Evolutionary conservation across 2,113 vertebrate genomes (phyloP).

Genomic region (Gobiocypris rarus): DNA sequence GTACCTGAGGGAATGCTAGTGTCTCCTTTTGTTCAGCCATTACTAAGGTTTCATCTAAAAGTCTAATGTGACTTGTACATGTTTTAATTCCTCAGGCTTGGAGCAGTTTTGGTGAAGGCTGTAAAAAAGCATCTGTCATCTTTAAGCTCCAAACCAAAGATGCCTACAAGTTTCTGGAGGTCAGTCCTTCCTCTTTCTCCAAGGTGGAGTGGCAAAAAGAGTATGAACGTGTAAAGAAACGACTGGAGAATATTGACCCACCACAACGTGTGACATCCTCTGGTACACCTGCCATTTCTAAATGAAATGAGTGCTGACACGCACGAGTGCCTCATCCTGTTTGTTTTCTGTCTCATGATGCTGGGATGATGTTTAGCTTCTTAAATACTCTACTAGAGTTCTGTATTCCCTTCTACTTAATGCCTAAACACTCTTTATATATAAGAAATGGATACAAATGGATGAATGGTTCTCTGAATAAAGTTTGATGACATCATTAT

Average conservation of each 20-base stretch:
- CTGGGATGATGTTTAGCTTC: neutral
- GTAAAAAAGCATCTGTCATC: neutral
- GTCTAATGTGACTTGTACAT: neutral
- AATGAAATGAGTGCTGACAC: neutral
- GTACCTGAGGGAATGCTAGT: too few relatives aligned
- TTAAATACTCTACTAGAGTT: too few relatives aligned
- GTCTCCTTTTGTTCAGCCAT: neutral
- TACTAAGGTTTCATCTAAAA: neutral
- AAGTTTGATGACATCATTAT: too few relatives aligned
- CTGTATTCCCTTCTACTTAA: neutral
- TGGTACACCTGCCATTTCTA: too few relatives aligned
- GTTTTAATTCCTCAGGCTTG: conserved; percentile 30
- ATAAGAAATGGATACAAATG: too few relatives aligned
- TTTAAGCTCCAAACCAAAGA: conserved; percentile 32
- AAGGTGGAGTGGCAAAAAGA: conserved; percentile 4
- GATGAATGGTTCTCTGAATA: too few relatives aligned
- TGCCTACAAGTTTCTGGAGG: conserved; percentile 46
- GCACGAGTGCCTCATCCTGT: neutral
- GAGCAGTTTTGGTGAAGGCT: neutral
- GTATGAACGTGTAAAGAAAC: neutral
- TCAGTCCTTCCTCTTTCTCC: conserved; percentile 1
- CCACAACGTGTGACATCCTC: neutral
- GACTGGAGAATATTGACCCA: neutral
- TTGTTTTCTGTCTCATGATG: neutral
- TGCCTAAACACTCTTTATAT: too few relatives aligned